These are phyloP conservation scores for Enteromius trimaculatus DNA, from an alignment of 2,797 vertebrate genomes.

Conservation along the genomic window DNA sequence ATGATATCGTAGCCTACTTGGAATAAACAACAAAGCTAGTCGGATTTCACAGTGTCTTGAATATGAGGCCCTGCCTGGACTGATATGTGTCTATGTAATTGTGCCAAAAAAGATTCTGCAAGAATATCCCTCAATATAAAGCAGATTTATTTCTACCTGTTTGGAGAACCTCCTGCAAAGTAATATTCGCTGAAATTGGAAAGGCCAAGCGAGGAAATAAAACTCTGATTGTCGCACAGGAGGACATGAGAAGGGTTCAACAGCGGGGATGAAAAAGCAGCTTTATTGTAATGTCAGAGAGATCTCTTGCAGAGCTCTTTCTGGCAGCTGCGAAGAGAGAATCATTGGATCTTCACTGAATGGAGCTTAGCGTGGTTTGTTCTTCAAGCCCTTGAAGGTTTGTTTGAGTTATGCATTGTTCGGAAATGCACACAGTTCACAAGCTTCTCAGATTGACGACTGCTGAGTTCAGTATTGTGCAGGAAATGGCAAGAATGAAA, in stretches of 20 bases:
- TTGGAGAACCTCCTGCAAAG: slow-evolving; percentile 18
- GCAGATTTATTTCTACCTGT: slow-evolving; percentile 14
- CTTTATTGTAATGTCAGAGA: slow-evolving; percentile 43
- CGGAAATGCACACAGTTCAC: not conserved
- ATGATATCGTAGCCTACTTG: slow-evolving; percentile 24
- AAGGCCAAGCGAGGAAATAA: slow-evolving; percentile 41
- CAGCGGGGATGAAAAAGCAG: slow-evolving; percentile 46
- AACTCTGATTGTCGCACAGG: slow-evolving; percentile 16
- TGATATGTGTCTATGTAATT: slow-evolving; percentile 17
- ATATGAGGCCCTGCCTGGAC: slow-evolving; percentile 1
- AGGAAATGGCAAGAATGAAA: slow-evolving; percentile 8
- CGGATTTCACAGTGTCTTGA: not conserved
- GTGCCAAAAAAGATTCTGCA: slow-evolving; percentile 6
- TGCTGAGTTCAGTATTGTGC: not conserved
- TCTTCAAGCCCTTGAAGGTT: slow-evolving; percentile 29
- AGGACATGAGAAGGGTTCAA: slow-evolving; percentile 23
- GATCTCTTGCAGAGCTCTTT: slow-evolving; percentile 20
- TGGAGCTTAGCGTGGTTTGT: slow-evolving; percentile 16
- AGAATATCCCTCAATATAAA: slow-evolving; percentile 14
- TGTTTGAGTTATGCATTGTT: not conserved
- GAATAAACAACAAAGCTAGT: slow-evolving; percentile 28
- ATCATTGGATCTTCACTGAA: slow-evolving; percentile 36
- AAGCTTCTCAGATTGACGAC: not conserved
- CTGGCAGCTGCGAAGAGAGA: slow-evolving; percentile 26
- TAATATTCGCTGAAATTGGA: slow-evolving; percentile 19